phyloP scores from a whole-genome alignment of 2,113 vertebrate genomes.

The Tauraco erythrolophus region DNA sequence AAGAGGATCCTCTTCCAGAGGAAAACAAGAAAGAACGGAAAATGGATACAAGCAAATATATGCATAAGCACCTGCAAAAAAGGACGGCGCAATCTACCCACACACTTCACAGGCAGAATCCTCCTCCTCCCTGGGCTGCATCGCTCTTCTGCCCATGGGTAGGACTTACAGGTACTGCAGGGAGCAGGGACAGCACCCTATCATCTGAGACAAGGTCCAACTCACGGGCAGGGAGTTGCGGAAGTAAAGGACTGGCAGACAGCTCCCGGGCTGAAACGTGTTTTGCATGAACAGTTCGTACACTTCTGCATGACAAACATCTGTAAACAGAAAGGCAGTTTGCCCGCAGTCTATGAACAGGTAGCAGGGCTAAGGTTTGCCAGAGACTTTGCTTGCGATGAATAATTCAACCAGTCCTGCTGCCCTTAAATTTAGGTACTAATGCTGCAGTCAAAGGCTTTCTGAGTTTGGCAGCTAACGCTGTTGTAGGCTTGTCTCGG shows the following conservation, averaged over 20 bases:
- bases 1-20: neutral
- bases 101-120: neutral
- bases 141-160: neutral
- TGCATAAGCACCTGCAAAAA: neutral
- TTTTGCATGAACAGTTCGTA: neutral
- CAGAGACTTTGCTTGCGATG: neutral
- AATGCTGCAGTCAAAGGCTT: conserved; percentile 12
- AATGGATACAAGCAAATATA: neutral
- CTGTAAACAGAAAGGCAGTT: neutral
- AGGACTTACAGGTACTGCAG: neutral
- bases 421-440: conserved; percentile 29
- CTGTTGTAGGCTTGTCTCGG: neutral
- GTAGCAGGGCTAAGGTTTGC: neutral
- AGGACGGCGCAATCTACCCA: neutral
- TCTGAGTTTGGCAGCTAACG: neutral
- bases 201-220: neutral
- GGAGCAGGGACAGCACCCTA: neutral
- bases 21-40: neutral
- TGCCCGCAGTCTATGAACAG: neutral
- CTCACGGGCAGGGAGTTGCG: neutral
- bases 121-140: neutral
- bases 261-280: neutral
- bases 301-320: neutral
- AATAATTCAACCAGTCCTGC: conserved; percentile 20
- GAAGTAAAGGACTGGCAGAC: neutral